Base-by-base conservation (phyloP, 2,888 invertebrate species). In the Parnassius smintheus region DNA sequence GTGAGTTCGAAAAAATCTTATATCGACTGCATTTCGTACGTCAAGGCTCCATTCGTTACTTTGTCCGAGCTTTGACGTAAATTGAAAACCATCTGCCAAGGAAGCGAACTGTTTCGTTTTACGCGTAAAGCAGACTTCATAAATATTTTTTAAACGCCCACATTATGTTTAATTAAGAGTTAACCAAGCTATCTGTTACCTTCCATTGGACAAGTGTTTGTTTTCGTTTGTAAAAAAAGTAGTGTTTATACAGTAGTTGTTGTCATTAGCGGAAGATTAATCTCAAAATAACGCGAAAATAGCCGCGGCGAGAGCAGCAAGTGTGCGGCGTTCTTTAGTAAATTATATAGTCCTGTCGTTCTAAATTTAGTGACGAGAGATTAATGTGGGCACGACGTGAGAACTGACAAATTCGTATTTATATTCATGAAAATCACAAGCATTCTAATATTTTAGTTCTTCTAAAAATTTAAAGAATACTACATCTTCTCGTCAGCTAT, bases 81-180 rank as follows among this genome's bases (percentile, higher is more conserved):
- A 25, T 25, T 25, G 51, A 51, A 49, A 25, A 22, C 22, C 42
- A 13, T 42, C 54, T 13, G 54, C 13, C 42, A 22, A 18, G 13
- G 13, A n/a, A 11, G 49, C 49, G 46, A 2, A 9, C 54, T 44
- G 54, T 54, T 44, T 42, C 54, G 35, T 42, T 54, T 42, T 13
- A 42, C 35, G 44, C 44, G 53, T 53, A n/a, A 44, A 54, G 2
- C 54, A 54, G 54, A 44, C 54, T 54, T 3, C 13, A 44, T 44
- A 18, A 44, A 54, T 54, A 48, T 48, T 56, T 56, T 46, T 8
- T 9, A 35, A 41, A 46, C 56, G 46, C 49, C 56, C 49, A 46
- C 56, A 62, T 69, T 56, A 66, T 54, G 49, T 49, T 55, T 64
- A 51, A 54, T 44, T 54, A 54, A 44, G 18, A 54, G 42, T 54